phyloP scores from a whole-genome alignment of 2,113 vertebrate genomes.

The Ploceus nigricollis region DNA sequence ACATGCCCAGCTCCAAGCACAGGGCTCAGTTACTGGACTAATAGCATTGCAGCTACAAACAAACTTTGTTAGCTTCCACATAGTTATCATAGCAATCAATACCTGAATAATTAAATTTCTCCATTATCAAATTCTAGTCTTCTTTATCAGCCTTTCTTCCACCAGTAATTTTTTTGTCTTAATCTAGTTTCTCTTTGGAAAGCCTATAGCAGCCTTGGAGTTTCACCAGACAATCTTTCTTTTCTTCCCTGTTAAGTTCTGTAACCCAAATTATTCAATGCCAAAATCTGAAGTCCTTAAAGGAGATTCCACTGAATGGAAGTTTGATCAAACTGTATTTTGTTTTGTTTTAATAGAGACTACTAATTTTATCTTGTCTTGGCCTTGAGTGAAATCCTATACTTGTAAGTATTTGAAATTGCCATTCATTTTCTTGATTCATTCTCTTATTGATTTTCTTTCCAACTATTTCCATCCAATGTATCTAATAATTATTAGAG shows the following conservation, averaged over 20 bases:
- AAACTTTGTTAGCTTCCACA: constrained; percentile 30
- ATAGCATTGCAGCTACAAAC: constrained; percentile 32
- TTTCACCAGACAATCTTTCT: background rate
- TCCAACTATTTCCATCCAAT: constrained; percentile 26
- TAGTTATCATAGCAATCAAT: constrained; percentile 52
- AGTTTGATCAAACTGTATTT: background rate
- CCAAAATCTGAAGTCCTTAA: background rate
- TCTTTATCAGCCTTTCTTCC: constrained; percentile 48
- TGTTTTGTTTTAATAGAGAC: constrained; percentile 42
- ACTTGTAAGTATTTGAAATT: constrained; percentile 43
- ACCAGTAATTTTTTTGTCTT: constrained; percentile 32
- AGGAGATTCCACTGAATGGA: background rate
- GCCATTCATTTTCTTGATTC: constrained; percentile 62
- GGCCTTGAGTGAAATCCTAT: constrained; percentile 50
- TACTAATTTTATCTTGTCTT: constrained; percentile 39
- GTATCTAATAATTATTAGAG: constrained; percentile 45
- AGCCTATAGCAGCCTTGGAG: constrained; percentile 3
- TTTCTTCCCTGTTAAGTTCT: background rate
- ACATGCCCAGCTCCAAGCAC: background rate
- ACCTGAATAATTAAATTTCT: constrained; percentile 52
- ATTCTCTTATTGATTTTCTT: constrained; percentile 60
- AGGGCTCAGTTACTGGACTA: background rate
- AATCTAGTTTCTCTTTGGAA: constrained; percentile 11
- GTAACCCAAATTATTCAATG: background rate
- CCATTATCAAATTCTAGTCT: constrained; percentile 56